These are phyloP conservation scores for Gisinianus flammeolus DNA, from an alignment of 2,888 invertebrate species.

Conservation along the genomic window DNA sequence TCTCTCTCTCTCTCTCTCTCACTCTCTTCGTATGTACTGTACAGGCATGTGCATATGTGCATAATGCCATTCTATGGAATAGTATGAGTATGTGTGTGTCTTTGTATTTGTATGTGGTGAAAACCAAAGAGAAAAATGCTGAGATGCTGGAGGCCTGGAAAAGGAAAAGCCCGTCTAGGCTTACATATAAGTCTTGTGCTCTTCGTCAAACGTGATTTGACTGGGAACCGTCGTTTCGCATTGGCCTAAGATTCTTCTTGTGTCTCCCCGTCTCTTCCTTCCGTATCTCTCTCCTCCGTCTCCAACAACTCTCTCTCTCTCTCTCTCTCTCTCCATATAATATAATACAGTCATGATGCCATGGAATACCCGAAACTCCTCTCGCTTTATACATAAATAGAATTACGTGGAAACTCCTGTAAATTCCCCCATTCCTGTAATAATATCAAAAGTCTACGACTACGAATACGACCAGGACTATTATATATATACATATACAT, in stretches of 20 bases:
- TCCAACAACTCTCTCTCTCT: neutral
- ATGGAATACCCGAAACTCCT: too few relatives aligned
- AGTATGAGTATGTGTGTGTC: neutral
- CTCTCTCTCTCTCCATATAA: neutral
- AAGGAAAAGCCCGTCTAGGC: conserved; percentile 9
- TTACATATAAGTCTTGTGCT: conserved; percentile 29
- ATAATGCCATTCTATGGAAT: too few relatives aligned
- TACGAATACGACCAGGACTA: too few relatives aligned
- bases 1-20: too few relatives aligned
- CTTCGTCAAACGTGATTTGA: conserved; percentile 29
- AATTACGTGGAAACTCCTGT: neutral
- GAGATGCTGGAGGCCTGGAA: neutral
- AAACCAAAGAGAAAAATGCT: neutral
- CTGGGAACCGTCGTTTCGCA: neutral
- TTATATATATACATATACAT: too few relatives aligned
- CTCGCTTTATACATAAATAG: neutral
- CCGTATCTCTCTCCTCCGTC: neutral
- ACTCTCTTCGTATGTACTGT: too few relatives aligned
- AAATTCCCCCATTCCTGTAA: neutral
- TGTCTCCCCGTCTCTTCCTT: conserved; percentile 5
- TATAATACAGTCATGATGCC: neutral
- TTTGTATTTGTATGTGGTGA: neutral
- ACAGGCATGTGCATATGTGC: too few relatives aligned
- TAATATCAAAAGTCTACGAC: too few relatives aligned
- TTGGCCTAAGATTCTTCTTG: conserved; percentile 27